phyloP scores from a whole-genome alignment of 2,888 invertebrate species.

The Acleris laterana region DNA sequence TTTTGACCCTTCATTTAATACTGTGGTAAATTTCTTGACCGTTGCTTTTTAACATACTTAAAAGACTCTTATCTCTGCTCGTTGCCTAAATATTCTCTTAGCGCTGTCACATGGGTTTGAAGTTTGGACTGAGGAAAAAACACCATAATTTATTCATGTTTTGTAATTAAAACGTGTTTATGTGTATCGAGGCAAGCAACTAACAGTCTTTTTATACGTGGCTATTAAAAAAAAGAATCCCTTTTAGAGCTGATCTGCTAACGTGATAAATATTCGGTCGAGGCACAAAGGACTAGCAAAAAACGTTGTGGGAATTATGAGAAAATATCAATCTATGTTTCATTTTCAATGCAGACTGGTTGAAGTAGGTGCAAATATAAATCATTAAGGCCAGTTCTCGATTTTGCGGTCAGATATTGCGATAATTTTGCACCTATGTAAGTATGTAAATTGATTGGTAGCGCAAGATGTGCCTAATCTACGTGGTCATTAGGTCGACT shows the following conservation, averaged over 20 bases:
- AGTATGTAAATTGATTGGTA: constrained; percentile 38
- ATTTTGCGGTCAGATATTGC: constrained; percentile 31
- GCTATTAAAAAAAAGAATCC: constrained; percentile 19
- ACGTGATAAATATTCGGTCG: constrained; percentile 19
- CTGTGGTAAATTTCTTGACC: background rate
- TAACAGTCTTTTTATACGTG: background rate
- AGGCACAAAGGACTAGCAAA: constrained; percentile 3
- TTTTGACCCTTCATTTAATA: constrained; percentile 19
- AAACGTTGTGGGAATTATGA: background rate
- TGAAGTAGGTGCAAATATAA: too few species aligned
- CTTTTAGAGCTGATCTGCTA: constrained; percentile 33
- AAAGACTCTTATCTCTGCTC: too few species aligned
- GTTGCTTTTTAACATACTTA: too few species aligned
- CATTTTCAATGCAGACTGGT: too few species aligned
- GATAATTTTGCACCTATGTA: constrained; percentile 33
- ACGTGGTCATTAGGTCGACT: constrained; percentile 32
- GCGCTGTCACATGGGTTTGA: too few species aligned
- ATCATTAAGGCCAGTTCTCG: constrained; percentile 32
- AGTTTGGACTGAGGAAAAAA: too few species aligned
- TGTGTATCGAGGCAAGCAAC: too few species aligned
- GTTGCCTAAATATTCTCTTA: too few species aligned
- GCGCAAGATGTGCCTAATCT: constrained; percentile 36
- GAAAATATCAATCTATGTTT: background rate
- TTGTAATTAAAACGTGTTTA: too few species aligned
- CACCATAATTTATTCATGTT: too few species aligned